These are phyloP conservation scores for Narcine bancroftii DNA, from an alignment of 2,113 vertebrate genomes.

Conservation along the genomic window DNA sequence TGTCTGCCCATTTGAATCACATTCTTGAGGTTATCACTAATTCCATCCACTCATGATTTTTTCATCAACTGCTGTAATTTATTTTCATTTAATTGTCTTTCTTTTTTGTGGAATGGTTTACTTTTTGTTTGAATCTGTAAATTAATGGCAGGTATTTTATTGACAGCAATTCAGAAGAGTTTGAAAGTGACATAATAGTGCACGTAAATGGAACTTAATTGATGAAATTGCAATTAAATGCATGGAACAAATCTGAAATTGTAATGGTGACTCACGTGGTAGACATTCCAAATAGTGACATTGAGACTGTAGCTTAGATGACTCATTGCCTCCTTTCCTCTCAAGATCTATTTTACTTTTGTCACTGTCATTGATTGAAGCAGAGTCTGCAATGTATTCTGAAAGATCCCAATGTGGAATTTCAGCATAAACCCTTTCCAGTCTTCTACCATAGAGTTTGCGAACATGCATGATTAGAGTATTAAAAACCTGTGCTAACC, in stretches of 20 bases:
- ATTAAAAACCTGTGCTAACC: too few relatives aligned
- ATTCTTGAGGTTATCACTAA: not conserved
- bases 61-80: not conserved
- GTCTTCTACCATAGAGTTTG: not conserved
- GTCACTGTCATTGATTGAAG: not conserved
- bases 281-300: not conserved
- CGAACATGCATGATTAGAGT: not conserved
- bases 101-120: not conserved
- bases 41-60: not conserved
- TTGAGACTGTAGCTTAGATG: not conserved
- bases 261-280: not conserved
- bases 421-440: not conserved
- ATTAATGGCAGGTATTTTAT: too few relatives aligned
- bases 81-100: not conserved
- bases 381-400: not conserved
- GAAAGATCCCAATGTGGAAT: not conserved
- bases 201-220: not conserved
- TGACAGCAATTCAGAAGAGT: not conserved
- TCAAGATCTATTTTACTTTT: not conserved
- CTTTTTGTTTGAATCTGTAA: too few relatives aligned
- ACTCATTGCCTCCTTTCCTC: not conserved
- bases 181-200: not conserved
- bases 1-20: not conserved
- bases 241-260: not conserved
- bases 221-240: constrained; percentile 10